phyloP scores from a whole-genome alignment of 2,888 invertebrate species.

The Cynaeus angustus region DNA sequence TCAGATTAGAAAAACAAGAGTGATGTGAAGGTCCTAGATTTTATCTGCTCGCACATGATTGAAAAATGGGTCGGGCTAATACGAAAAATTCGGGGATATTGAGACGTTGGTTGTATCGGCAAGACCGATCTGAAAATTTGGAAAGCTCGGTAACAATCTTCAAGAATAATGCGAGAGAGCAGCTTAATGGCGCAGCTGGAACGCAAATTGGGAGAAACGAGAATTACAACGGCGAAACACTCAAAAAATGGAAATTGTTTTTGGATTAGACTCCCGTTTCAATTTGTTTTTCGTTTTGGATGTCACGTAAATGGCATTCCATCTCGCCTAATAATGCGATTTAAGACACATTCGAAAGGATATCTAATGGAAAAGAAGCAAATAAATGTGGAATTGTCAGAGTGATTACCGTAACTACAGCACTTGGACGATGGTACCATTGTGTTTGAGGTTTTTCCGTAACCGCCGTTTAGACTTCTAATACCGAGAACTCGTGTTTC shows the following conservation, averaged over 20 bases:
- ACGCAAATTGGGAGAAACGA: not conserved
- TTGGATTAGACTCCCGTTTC: slow-evolving; percentile 7
- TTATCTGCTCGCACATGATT: slow-evolving; percentile 46
- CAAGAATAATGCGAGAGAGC: not conserved
- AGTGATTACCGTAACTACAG: slow-evolving; percentile 16
- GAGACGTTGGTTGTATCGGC: slow-evolving; percentile 37
- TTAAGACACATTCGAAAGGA: slow-evolving; percentile 4
- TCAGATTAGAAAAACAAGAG: slow-evolving; percentile 42
- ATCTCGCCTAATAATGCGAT: slow-evolving; percentile 12
- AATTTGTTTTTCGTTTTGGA: slow-evolving; percentile 9
- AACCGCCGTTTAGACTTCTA: no score
- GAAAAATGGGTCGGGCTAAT: slow-evolving; percentile 34
- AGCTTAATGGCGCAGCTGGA: slow-evolving; percentile 1
- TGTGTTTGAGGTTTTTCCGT: not conserved
- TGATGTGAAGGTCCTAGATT: slow-evolving; percentile 35
- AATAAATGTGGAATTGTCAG: slow-evolving; percentile 16
- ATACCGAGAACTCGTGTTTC: no score
- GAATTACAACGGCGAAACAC: not conserved
- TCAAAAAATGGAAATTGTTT: slow-evolving; percentile 18
- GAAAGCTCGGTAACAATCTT: slow-evolving; percentile 1
- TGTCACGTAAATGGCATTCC: slow-evolving; percentile 17
- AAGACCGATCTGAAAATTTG: slow-evolving; percentile 23
- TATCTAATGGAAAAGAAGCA: slow-evolving; percentile 14
- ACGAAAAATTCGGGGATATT: slow-evolving; percentile 40
- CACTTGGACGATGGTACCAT: not conserved